Conservation (phyloP, 2,797 vertebrate species). For the Ataeniobius toweri region DNA sequence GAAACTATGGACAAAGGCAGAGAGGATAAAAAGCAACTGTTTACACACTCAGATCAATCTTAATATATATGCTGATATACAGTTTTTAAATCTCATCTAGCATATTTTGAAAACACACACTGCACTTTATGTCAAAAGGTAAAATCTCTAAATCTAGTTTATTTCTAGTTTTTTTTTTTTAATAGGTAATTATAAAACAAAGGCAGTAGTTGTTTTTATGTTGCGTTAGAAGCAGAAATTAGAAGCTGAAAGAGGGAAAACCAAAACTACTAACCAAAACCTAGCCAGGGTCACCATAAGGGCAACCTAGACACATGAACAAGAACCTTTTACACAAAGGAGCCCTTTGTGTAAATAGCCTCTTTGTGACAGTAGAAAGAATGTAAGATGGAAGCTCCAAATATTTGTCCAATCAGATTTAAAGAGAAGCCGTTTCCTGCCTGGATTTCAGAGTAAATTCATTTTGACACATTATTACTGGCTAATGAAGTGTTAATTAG, state of each 20-base stretch:
- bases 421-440: background rate
- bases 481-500: background rate
- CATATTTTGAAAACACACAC: background rate
- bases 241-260: background rate
- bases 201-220: background rate
- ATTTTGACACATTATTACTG: background rate
- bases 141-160: background rate
- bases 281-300: background rate
- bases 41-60: background rate
- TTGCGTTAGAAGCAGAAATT: background rate
- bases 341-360: background rate
- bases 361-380: background rate
- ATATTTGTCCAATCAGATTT: background rate
- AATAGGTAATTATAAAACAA: background rate
- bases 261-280: background rate
- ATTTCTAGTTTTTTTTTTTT: background rate
- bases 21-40: background rate
- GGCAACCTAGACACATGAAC: background rate
- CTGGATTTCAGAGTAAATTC: background rate
- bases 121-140: background rate
- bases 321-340: background rate
- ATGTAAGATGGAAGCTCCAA: background rate
- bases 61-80: background rate
- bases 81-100: background rate
- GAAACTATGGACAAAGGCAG: conserved; percentile 78